Conservation (phyloP, 2,113 vertebrate species). For the Otis tarda region DNA sequence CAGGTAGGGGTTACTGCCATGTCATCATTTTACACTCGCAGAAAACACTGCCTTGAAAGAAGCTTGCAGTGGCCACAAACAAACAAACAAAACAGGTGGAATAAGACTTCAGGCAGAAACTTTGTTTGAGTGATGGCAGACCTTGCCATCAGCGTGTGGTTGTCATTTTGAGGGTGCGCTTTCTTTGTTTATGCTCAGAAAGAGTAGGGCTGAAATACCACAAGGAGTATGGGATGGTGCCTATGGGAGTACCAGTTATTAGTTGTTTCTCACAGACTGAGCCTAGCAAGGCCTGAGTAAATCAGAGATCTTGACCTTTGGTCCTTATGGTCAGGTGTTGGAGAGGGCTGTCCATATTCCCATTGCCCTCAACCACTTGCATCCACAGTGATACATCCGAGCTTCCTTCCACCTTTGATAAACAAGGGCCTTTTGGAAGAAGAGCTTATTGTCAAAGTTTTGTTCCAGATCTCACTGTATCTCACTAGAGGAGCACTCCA, state of each 20-base stretch:
- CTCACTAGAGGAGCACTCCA: not conserved
- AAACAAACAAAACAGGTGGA: not conserved
- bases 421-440: not conserved
- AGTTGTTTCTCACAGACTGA: not conserved
- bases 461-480: not conserved
- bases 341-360: not conserved
- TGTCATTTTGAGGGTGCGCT: not conserved
- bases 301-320: not conserved
- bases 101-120: not conserved
- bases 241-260: not conserved
- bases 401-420: not conserved
- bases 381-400: not conserved
- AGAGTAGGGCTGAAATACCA: not conserved
- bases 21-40: not conserved
- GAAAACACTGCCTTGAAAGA: not conserved
- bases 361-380: not conserved
- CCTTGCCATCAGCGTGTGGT: accelerated
- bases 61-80: not conserved
- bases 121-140: not conserved
- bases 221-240: accelerated
- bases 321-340: not conserved
- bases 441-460: not conserved
- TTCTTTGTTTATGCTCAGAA: not conserved
- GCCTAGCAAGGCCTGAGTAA: not conserved
- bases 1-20: not conserved